These are phyloP conservation scores for Pelagia noctiluca DNA, from an alignment of 30 jellyfish, hydroid and myxozoan genomes.

Conservation along the genomic window DNA sequence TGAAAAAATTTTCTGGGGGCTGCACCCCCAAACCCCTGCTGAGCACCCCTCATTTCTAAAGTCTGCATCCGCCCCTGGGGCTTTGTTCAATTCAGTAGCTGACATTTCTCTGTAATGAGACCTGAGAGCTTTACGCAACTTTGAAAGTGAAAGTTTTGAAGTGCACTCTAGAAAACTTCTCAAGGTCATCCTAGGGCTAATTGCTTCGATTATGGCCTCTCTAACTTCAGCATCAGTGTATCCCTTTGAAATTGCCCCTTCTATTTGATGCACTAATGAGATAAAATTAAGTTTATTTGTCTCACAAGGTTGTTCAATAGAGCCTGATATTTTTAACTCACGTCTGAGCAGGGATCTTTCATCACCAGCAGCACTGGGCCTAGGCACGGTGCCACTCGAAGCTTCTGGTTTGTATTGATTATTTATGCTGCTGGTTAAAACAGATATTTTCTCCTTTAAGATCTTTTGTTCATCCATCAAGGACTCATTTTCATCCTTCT, in stretches of 20 bases:
- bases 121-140: neutral
- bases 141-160: neutral
- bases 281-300: constrained; percentile 37
- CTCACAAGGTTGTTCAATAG: constrained; percentile 44
- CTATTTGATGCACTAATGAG: constrained; percentile 24
- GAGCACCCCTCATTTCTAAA: too few relatives aligned
- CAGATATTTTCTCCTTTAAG: constrained; percentile 11
- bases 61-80: too few relatives aligned
- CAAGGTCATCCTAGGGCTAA: constrained; percentile 33
- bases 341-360: constrained; percentile 26
- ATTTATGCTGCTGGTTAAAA: constrained; percentile 15
- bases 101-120: neutral
- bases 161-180: constrained; percentile 10
- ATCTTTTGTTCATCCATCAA: constrained; percentile 19
- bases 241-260: constrained; percentile 44
- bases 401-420: neutral
- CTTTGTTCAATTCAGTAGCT: neutral
- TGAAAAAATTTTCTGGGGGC: too few relatives aligned
- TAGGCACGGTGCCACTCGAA: constrained; percentile 4
- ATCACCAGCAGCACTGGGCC: constrained; percentile 7
- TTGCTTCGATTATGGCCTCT: constrained; percentile 13
- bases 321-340: constrained; percentile 38
- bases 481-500: constrained; percentile 2
- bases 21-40: too few relatives aligned
- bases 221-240: constrained; percentile 30